Evolutionary conservation across 2,113 vertebrate genomes (phyloP), one percentile per base, ranked within the genome.

Genomic region (Phalacrocorax aristotelis): DNA sequence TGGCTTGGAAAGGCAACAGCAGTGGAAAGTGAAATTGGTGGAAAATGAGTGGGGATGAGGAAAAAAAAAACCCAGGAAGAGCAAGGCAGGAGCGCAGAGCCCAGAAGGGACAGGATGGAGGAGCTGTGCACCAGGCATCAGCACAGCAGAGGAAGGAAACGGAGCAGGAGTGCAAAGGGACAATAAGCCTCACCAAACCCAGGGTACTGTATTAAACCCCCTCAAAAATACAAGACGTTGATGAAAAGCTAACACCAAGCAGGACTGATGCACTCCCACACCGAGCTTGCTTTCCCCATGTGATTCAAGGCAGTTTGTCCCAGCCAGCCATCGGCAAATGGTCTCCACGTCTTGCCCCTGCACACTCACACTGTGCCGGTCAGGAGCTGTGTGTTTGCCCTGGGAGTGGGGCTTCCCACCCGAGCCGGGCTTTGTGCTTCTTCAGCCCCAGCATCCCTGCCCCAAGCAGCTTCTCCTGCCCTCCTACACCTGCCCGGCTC

Each of bases 1-100:
- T 19, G 68, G 22, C 38, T 64, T 17, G 32, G 90, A 69, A 68
- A 81, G 71, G 62, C 38, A 27, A 22, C 13, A 32, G 52, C 42
- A 70, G 22, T 10, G 7, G 62, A 51, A 65, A 61, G 69, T 2
- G 76, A 69, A 89, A 94, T 51, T 10, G 54, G 26, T 65, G 54
- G 54, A 52, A 83, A 90, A 72, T 17, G 36, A 83, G 83, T 27
- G 38, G 61, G 27, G 77, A 89, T 0, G 2, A 34, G 32, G 17
- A 4, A 1, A 32, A 7, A 42, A 49, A 54, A 42, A 3, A 0
- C 2, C 2, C 5, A 8, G 2, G 3, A 5, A 84, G 40, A 76
- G 40, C 18, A 10, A 72, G 26, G 40, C 49, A 70, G 75, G 46
- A 74, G 38, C 0, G 20, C 13, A 13, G 82, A 89, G 54, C 38